Conservation (phyloP, 2,888 invertebrate species). For the Herminia tarsipennalis region DNA sequence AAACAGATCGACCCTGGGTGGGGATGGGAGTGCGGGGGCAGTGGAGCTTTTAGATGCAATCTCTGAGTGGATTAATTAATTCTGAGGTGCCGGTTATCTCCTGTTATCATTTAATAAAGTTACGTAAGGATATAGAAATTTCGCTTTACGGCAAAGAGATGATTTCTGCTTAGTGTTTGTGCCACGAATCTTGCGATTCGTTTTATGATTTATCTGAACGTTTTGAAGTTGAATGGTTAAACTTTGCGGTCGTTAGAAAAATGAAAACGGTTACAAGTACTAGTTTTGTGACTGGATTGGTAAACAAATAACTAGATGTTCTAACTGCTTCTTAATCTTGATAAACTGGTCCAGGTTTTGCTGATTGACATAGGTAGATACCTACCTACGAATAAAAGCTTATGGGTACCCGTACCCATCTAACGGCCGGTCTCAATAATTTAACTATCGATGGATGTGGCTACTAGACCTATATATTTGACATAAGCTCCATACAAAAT, state of each 20-base stretch:
- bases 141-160: conserved; percentile 55
- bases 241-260: not conserved
- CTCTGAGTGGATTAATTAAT: conserved; percentile 86
- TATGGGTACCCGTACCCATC: too few species aligned
- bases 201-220: not conserved
- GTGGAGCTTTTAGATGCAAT: conserved; percentile 82
- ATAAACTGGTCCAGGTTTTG: too few species aligned
- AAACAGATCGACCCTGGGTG: conserved; percentile 80
- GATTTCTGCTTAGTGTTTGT: conserved; percentile 37
- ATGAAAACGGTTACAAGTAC: not conserved
- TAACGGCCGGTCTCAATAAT: too few species aligned
- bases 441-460: too few species aligned
- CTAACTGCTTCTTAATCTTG: too few species aligned
- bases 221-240: not conserved
- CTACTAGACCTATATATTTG: too few species aligned
- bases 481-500: too few species aligned
- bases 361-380: too few species aligned
- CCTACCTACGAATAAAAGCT: too few species aligned
- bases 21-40: conserved; percentile 59
- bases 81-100: conserved; percentile 85
- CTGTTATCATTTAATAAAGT: conserved; percentile 85
- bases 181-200: not conserved
- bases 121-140: conserved; percentile 75
- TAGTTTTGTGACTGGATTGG: too few species aligned
- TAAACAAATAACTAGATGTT: too few species aligned